Percentiles rank a stretch among this genome's conserved stretches.
Evolutionary conservation across 2,113 vertebrate species (phyloP).

Genomic region (Bos javanicus): DNA sequence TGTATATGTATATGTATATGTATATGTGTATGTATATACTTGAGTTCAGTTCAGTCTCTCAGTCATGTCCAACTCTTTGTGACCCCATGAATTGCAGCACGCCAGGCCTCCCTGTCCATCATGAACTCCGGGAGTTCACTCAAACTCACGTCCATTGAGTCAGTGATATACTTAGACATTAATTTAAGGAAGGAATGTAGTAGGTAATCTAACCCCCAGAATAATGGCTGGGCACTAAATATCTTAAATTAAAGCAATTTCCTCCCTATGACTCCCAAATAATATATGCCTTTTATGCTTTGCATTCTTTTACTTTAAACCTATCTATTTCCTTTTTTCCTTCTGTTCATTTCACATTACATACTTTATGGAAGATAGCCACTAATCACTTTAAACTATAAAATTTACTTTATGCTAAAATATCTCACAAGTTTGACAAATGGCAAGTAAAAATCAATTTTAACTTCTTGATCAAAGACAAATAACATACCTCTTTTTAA

Average conservation of each 20-base stretch:
- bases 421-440: constrained; percentile 3
- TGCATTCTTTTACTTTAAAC: background rate
- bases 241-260: background rate
- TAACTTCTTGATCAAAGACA: background rate
- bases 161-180: background rate
- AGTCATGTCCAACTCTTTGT: too few relatives aligned
- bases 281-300: background rate
- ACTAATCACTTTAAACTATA: background rate
- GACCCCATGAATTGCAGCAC: too few relatives aligned
- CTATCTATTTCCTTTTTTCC: background rate
- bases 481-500: background rate
- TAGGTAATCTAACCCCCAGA: background rate
- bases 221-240: background rate
- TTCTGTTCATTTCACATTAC: background rate
- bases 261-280: background rate
- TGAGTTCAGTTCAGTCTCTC: too few relatives aligned
- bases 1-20: too few relatives aligned
- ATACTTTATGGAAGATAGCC: background rate
- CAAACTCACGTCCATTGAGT: too few relatives aligned
- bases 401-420: constrained; percentile 15
- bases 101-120: too few relatives aligned
- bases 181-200: background rate
- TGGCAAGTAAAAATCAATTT: background rate
- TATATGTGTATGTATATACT: too few relatives aligned
- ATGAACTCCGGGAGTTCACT: too few relatives aligned